Evolutionary conservation across 2,888 invertebrate genomes (phyloP).

Genomic region (Laspeyria flexula): DNA sequence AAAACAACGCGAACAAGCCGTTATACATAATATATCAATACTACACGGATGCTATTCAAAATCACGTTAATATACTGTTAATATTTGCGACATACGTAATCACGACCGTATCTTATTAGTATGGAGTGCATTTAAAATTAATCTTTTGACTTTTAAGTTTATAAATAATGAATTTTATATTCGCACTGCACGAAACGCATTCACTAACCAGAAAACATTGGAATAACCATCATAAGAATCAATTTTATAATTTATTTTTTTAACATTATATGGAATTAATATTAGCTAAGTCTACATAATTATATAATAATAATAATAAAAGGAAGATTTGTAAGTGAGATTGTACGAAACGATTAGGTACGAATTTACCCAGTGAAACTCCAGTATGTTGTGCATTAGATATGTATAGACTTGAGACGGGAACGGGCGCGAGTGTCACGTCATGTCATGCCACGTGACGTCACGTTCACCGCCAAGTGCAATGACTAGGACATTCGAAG

Average conservation of each 20-base stretch:
- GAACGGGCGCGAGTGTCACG: slow-evolving; percentile 1
- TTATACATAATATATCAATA: slow-evolving; percentile 31
- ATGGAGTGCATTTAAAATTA: slow-evolving; percentile 41
- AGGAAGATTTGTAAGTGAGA: slow-evolving; percentile 57
- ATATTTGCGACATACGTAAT: slow-evolving; percentile 30
- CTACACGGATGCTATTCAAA: slow-evolving; percentile 32
- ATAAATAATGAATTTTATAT: slow-evolving; percentile 43
- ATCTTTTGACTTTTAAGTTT: slow-evolving; percentile 11
- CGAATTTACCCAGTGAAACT: slow-evolving; percentile 46
- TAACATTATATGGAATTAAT: slow-evolving; percentile 47
- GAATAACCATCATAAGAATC: slow-evolving; percentile 75
- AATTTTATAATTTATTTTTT: slow-evolving; percentile 53
- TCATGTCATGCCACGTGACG: background rate
- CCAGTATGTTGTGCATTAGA: slow-evolving; percentile 45
- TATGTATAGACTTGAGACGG: slow-evolving; percentile 40
- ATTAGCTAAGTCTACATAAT: slow-evolving; percentile 54
- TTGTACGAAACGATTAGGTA: slow-evolving; percentile 53
- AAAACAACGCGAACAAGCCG: slow-evolving; percentile 44
- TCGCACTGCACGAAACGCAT: slow-evolving; percentile 43
- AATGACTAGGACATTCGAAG: slow-evolving; percentile 65
- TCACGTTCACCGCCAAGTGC: slow-evolving; percentile 23
- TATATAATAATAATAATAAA: slow-evolving; percentile 39
- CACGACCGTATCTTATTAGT: slow-evolving; percentile 45
- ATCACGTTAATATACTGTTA: slow-evolving; percentile 32
- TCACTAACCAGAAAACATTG: slow-evolving; percentile 76